Base-by-base conservation (phyloP, 2,888 invertebrate genomes). In the Hyposoter dolosus region DNA sequence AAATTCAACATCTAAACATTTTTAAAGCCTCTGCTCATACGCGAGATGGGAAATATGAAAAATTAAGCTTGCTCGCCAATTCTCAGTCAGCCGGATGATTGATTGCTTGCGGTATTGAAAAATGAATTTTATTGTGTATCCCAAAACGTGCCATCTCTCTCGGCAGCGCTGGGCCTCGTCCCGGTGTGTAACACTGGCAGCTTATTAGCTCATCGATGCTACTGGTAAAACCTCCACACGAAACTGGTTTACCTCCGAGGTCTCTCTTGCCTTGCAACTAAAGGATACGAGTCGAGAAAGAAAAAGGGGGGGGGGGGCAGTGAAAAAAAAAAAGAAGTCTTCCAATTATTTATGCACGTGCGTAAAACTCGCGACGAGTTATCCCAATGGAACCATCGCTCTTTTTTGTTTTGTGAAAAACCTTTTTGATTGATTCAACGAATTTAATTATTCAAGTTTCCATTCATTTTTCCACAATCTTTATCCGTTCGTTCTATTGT, bases 201-300 rank as follows among this genome's bases (percentile, higher is more conserved):
- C 82, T 63, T 75, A 85, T 85, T 85, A 85, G 85, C 82, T 82
- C 85, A 85, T 82, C 85, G 79, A 65, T 56, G 85, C 82, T 85
- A 82, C 85, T 75, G 78, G 85, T 77, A 82, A 53, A 65, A 79
- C 78, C 82, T 79, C 79, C 47, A 79, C 85, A 79, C 75, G 65
- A 85, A 85, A 85, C 85, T 79, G 85, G 85, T 85, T 85, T 85
- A 85, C 79, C 85, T 75, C 74, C 60, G 72, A 43, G 75, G 32
- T 53, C 35, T 75, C 68, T 60, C 68, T 53, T 40, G n/a, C 32
- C 23, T 35, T 74, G 43, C 40, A 77, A 40, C 40, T 63, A 23
- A 19, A 53, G 71, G 72, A 72, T 12, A 40, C 65, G 43, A 72
- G 77, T 66, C 35, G 23, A 35, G 66, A 74, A 83, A 78, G 65